Evolutionary conservation across 2,797 vertebrate genomes (phyloP).

Genomic region (Ispidina lecontei): DNA sequence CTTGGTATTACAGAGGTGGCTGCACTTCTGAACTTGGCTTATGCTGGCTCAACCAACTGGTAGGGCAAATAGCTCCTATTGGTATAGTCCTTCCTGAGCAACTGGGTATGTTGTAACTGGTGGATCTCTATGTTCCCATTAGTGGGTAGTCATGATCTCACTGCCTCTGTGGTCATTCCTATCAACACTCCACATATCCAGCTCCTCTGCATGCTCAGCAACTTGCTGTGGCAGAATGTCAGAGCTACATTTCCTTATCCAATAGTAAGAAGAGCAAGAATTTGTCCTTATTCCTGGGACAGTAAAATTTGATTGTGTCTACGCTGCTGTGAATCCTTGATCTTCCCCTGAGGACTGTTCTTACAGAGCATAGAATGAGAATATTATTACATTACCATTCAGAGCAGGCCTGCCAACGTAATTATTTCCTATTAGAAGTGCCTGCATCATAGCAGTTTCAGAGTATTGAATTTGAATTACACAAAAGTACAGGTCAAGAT

Average conservation of each 20-base stretch:
- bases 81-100: background rate
- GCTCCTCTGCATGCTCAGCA: background rate
- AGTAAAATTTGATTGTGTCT: slow-evolving; percentile 36
- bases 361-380: slow-evolving; percentile 7
- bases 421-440: slow-evolving; percentile 34
- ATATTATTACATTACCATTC: slow-evolving; percentile 40
- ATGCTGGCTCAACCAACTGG: background rate
- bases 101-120: background rate
- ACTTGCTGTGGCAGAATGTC: fast-evolving
- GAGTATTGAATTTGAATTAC: slow-evolving; percentile 20
- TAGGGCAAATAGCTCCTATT: background rate
- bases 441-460: background rate
- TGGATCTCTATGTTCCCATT: background rate
- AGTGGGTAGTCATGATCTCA: background rate
- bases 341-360: slow-evolving; percentile 29
- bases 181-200: fast-evolving
- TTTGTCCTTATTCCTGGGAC: slow-evolving; percentile 17
- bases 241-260: background rate
- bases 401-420: background rate
- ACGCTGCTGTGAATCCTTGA: slow-evolving; percentile 13
- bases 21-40: background rate
- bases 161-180: background rate
- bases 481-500: slow-evolving; percentile 1
- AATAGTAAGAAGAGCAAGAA: background rate
- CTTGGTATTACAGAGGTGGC: background rate